These are phyloP conservation scores for Sphaerophoria taeniata DNA, from an alignment of 2,888 invertebrate species.

Conservation along the genomic window DNA sequence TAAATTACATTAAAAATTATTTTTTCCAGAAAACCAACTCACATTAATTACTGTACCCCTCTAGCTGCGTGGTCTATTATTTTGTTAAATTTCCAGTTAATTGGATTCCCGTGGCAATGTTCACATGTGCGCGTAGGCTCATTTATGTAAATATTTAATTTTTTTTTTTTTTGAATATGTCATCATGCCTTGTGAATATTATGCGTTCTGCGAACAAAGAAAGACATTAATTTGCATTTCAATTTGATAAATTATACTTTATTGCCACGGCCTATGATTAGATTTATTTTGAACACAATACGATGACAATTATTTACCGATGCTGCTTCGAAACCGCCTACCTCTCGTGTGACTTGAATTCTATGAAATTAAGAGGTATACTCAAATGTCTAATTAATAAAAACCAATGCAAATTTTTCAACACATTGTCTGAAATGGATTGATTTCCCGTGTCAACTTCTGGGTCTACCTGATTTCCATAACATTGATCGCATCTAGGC, in stretches of 20 bases:
- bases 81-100: slow-evolving; percentile 34
- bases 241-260: slow-evolving; percentile 38
- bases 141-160: slow-evolving; percentile 24
- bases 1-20: slow-evolving; percentile 11
- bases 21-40: neutral
- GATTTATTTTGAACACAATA: slow-evolving; percentile 19
- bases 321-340: slow-evolving; percentile 4
- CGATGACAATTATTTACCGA: slow-evolving; percentile 7
- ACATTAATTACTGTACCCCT: slow-evolving; percentile 2
- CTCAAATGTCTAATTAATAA: slow-evolving; percentile 41
- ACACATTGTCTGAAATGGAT: slow-evolving; percentile 23
- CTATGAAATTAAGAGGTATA: slow-evolving; percentile 32
- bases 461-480: neutral
- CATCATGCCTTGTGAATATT: neutral
- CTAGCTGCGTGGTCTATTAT: slow-evolving; percentile 6
- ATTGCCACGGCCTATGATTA: slow-evolving; percentile 30
- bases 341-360: slow-evolving; percentile 7
- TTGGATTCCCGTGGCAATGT: neutral
- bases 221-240: slow-evolving; percentile 28
- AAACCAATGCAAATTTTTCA: slow-evolving; percentile 26
- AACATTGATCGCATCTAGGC: neutral
- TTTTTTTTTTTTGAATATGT: neutral
- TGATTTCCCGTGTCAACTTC: slow-evolving; percentile 3
- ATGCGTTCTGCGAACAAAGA: neutral
- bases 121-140: slow-evolving; percentile 15